Percentiles rank a stretch among this genome's conserved stretches.
phyloP scores from a whole-genome alignment of 1,140 invertebrate genomes.

The Sesamia nonagrioides region DNA sequence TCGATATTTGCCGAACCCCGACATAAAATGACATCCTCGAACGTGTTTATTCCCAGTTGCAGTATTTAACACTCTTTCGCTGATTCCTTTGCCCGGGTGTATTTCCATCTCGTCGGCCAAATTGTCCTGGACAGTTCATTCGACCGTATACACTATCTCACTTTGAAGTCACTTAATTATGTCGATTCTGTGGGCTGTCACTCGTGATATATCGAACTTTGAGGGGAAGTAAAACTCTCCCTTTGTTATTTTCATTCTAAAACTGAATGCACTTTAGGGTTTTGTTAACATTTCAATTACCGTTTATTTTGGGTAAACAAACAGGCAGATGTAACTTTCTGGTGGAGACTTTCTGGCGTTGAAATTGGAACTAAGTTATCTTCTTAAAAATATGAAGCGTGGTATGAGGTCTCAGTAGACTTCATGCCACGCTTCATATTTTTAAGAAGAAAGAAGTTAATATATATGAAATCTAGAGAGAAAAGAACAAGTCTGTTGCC shows the following conservation, averaged over 20 bases:
- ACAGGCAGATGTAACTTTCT: too few relatives aligned
- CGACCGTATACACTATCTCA: constrained; percentile 50
- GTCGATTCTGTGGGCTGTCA: constrained; percentile 57
- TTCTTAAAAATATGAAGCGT: too few relatives aligned
- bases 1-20: constrained; percentile 22
- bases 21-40: constrained; percentile 47
- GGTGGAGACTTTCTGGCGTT: too few relatives aligned
- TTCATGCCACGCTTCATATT: too few relatives aligned
- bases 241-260: constrained; percentile 10
- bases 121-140: constrained; percentile 59
- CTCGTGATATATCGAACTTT: constrained; percentile 57
- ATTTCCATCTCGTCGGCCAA: constrained; percentile 59
- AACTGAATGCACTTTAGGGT: constrained; percentile 19
- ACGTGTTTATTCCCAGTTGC: constrained; percentile 40
- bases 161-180: constrained; percentile 63
- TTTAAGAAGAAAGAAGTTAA: too few relatives aligned
- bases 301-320: neutral
- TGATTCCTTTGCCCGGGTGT: constrained; percentile 37
- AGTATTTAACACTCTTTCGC: constrained; percentile 48
- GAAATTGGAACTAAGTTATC: too few relatives aligned
- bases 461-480: too few relatives aligned
- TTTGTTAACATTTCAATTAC: constrained; percentile 7
- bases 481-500: too few relatives aligned
- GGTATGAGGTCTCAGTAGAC: too few relatives aligned
- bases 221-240: constrained; percentile 27